Evolutionary conservation across 2,888 invertebrate genomes (phyloP), one percentile per base, ranked within the genome.

Genomic region (Limnephilus marmoratus): DNA sequence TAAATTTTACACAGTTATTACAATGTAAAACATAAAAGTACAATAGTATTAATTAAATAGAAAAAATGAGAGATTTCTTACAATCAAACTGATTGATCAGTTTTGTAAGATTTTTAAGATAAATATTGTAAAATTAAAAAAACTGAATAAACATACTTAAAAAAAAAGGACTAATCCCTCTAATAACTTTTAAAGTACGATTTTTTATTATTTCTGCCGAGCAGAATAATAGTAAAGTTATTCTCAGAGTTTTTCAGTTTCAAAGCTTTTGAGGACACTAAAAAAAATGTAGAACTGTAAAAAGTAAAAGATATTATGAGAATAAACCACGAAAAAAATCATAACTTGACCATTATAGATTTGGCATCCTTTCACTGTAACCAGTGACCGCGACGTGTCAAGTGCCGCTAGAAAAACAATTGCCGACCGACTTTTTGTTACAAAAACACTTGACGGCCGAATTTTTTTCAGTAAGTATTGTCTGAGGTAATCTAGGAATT

Each of bases 401-500:
- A 83, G 83, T 37, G 83, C 83, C 7, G 83, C 37, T 37, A 37
- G 24, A 83, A 83, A 37, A 83, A 83, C 83, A 41, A 37, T 68
- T 68, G 68, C 68, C 68, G 68, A 68, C 68, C 68, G 68, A 68
- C 9, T 68, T 68, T 68, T 68, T 68, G 68, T 68, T 24, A 68
- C 68, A 68, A 68, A 68, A 68, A 68, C 68, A 68, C 83, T 37
- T 83, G 83, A 34, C 83, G 83, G 37, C 83, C 83, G 82, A 45
- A 29, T 86, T 86, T 86, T 41, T 86, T 86, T 86, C 83, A 2
- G 13, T n/a, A 13, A 49, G 86, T n/a, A 86, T 45, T 45, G 86
- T 41, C 49, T 24, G 49, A 89, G 88, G 68, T 31, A 34, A 89
- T 89, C 88, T 80, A n/a, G 88, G 88, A 89, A 89, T 89, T 89